Evolutionary conservation across 2,888 invertebrate species (phyloP).

Genomic region (Ophraella communa): DNA sequence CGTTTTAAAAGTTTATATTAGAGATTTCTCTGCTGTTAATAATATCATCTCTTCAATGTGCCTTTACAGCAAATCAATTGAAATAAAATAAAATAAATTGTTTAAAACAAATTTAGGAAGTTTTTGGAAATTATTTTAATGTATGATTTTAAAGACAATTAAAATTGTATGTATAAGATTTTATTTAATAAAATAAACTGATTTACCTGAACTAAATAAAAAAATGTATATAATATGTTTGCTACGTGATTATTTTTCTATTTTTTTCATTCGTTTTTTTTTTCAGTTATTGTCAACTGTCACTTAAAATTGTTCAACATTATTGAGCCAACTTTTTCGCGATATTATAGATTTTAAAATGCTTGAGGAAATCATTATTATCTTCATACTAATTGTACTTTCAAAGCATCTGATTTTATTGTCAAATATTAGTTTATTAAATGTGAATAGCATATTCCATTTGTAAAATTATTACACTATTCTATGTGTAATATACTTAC

Average conservation of each 20-base stretch:
- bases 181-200: no score
- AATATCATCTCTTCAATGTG: no score
- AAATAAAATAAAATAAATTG: no score
- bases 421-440: neutral
- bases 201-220: no score
- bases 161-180: no score
- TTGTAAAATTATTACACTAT: neutral
- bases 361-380: neutral
- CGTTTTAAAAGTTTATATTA: no score
- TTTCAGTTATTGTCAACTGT: slow-evolving; percentile 29
- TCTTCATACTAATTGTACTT: neutral
- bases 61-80: no score
- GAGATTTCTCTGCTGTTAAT: no score
- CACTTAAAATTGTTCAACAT: slow-evolving; percentile 16
- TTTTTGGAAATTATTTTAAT: no score
- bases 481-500: no score
- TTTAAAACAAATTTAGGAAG: no score
- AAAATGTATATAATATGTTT: neutral
- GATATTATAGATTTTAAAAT: neutral
- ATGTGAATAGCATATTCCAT: neutral
- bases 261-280: slow-evolving; percentile 1
- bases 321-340: neutral
- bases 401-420: neutral
- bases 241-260: neutral
- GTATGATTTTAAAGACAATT: no score